Evolutionary conservation across 1,140 invertebrate genomes (phyloP).

Genomic region (Drosophila yakuba): DNA sequence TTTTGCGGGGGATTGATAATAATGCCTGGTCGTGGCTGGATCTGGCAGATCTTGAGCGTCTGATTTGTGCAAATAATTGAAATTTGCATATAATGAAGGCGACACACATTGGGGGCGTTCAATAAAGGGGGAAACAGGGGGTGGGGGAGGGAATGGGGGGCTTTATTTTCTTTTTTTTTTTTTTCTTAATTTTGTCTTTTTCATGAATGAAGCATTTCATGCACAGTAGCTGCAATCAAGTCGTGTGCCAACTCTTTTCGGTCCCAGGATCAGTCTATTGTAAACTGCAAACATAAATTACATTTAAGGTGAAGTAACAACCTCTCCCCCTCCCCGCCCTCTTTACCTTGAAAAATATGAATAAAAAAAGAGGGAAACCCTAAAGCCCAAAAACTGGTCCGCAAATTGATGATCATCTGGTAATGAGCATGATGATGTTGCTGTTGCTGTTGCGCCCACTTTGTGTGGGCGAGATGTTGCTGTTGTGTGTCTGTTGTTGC

Average conservation of each 20-base stretch:
- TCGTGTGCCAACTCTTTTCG: constrained; percentile 41
- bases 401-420: constrained; percentile 50
- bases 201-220: constrained; percentile 32
- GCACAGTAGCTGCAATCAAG: constrained; percentile 80
- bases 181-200: neutral
- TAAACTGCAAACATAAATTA: constrained; percentile 69
- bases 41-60: constrained; percentile 66
- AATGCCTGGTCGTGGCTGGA: constrained; percentile 56
- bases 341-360: constrained; percentile 57
- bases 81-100: constrained; percentile 82
- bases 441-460: constrained; percentile 53
- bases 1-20: constrained; percentile 63
- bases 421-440: constrained; percentile 54
- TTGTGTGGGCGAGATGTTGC: constrained; percentile 61
- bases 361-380: constrained; percentile 1
- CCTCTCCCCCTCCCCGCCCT: too few species aligned
- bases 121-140: neutral
- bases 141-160: too few species aligned
- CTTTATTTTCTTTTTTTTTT: neutral
- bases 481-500: constrained; percentile 47
- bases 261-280: constrained; percentile 62
- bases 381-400: constrained; percentile 37
- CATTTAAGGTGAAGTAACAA: constrained; percentile 68
- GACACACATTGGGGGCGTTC: constrained; percentile 42
- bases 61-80: constrained; percentile 84